phyloP scores from a whole-genome alignment of 2,113 vertebrate genomes.

The Spermophilus dauricus region DNA sequence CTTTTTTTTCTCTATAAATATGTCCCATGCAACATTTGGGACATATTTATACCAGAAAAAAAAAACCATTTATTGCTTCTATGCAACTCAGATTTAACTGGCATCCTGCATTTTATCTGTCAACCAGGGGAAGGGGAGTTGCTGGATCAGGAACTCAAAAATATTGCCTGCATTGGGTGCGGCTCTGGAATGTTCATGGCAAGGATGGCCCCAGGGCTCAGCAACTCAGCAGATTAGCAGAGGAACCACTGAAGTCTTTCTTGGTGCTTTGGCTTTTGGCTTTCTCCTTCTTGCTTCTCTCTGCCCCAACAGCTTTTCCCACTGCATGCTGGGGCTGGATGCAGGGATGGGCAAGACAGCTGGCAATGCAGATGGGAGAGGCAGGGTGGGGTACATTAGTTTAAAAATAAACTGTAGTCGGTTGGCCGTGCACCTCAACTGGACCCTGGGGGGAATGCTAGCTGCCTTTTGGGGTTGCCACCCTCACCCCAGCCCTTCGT shows the following conservation, averaged over 20 bases:
- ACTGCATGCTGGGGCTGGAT: background rate
- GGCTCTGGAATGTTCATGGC: background rate
- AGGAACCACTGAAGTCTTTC: background rate
- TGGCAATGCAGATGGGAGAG: slow-evolving; percentile 46
- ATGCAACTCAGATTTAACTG: background rate
- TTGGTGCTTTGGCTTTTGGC: background rate
- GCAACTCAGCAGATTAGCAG: background rate
- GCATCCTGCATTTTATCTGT: background rate
- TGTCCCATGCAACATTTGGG: background rate
- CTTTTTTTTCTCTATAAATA: background rate
- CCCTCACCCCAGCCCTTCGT: background rate
- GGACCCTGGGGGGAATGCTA: background rate
- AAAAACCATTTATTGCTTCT: background rate
- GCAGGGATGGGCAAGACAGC: slow-evolving; percentile 30
- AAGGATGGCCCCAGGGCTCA: background rate
- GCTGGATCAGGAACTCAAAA: background rate
- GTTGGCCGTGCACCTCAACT: background rate
- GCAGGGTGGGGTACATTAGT: background rate
- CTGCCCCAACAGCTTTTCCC: background rate
- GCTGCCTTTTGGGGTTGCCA: background rate
- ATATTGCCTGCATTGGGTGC: background rate
- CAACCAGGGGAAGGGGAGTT: background rate
- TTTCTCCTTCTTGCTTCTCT: background rate
- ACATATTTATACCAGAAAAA: slow-evolving; percentile 15
- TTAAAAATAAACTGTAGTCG: slow-evolving; percentile 60